Evolutionary conservation across 2,888 invertebrate species (phyloP), one percentile per base, ranked within the genome.

Genomic region (Ceriagrion tenellum): DNA sequence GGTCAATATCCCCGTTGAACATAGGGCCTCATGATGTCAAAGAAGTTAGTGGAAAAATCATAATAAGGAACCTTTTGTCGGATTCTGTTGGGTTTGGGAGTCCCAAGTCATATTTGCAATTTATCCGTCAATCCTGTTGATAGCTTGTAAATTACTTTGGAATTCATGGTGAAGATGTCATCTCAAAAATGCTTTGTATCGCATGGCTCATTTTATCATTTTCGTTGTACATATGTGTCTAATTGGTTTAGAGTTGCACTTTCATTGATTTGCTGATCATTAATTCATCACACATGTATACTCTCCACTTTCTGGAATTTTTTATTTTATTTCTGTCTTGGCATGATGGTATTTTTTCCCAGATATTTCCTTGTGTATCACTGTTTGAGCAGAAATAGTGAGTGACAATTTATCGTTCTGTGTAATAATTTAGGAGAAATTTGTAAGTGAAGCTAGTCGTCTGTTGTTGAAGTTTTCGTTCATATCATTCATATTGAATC

Each of bases 61-160:
- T 55, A 26, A 69, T 93, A 35, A 40, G 69, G 16, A 91, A 81
- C 81, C 26, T 81, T 26, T 35, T 81, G 81, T 13, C 18, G 35
- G 90, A 74, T n/a, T 69, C 35, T 6, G n/a, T 93, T 55, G 69
- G 40, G 74, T 35, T 30, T 93, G 93, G 93, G 47, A 91, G 1
- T n/a, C 18, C 40, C 16, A 47, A n/a, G 23, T 55, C 10, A n/a
- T 13, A 35, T 30, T 63, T 93, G 47, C 26, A 35, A 40, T 30
- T 69, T 26, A 40, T 13, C 69, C 74, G 55, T 74, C 23, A 35
- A 40, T 91, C 89, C 40, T 55, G 89, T 47, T 55, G 89, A 55
- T 55, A 55, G 55, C 55, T 89, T 89, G 23, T 55, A 69, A 18
- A 69, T 69, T 93, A 69, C 55, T 93, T 69, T 93, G 81, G 16